Evolutionary conservation across 2,797 vertebrate species (phyloP).

Genomic region (Cyprinodon diabolis): DNA sequence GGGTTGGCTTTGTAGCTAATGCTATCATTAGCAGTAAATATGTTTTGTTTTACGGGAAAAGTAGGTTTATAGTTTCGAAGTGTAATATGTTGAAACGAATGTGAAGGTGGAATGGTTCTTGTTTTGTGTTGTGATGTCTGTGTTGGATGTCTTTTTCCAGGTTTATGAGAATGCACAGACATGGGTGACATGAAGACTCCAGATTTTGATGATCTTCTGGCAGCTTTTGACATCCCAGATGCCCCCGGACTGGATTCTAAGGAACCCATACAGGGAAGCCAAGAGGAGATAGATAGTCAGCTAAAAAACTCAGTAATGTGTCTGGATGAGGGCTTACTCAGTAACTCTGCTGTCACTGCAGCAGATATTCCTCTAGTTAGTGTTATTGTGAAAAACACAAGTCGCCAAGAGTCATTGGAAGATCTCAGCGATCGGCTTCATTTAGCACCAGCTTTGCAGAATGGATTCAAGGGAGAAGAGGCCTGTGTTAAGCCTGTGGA

Average conservation of each 20-base stretch:
- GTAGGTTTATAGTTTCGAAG: background rate
- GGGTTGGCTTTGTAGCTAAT: slow-evolving; percentile 24
- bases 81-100: fast-evolving
- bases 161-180: slow-evolving; percentile 80
- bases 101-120: background rate
- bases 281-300: slow-evolving; percentile 88
- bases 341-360: slow-evolving; percentile 78
- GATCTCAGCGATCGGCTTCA: slow-evolving; percentile 79
- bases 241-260: slow-evolving; percentile 94
- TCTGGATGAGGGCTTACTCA: slow-evolving; percentile 85
- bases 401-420: slow-evolving; percentile 90
- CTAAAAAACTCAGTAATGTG: slow-evolving; percentile 88
- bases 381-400: slow-evolving; percentile 97
- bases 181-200: slow-evolving; percentile 99
- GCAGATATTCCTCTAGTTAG: slow-evolving; percentile 89
- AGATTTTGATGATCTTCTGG: slow-evolving; percentile 97
- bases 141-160: slow-evolving; percentile 39
- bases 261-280: slow-evolving; percentile 88
- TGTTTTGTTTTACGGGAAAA: slow-evolving; percentile 5
- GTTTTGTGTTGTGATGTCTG: background rate
- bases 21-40: slow-evolving; percentile 35
- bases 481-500: slow-evolving; percentile 74
- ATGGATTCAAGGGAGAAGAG: slow-evolving; percentile 86
- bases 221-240: slow-evolving; percentile 99
- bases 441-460: slow-evolving; percentile 83